Evolutionary conservation across 2,888 invertebrate genomes (phyloP).

Genomic region (Lycaena phlaeas): DNA sequence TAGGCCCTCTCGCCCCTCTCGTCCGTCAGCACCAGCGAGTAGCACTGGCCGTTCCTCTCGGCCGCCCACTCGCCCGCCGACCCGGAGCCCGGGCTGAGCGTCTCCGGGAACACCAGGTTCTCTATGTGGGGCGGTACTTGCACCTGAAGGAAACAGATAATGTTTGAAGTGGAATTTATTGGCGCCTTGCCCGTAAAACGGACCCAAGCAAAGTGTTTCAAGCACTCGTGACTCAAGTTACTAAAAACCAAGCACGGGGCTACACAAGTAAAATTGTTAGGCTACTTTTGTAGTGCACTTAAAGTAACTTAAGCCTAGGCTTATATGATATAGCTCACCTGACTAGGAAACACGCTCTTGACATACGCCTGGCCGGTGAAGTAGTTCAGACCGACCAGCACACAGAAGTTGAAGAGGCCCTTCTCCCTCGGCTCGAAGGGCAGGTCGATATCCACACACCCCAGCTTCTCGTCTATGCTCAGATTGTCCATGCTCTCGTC

Average conservation of each 20-base stretch:
- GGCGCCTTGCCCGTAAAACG: too few species aligned
- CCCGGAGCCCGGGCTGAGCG: conserved; percentile 64
- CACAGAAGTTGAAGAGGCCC: conserved; percentile 77
- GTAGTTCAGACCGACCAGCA: conserved; percentile 78
- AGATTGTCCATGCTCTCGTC: conserved; percentile 35
- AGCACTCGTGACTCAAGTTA: too few species aligned
- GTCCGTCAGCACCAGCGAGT: conserved; percentile 83
- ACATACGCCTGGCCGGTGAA: conserved; percentile 78
- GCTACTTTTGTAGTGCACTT: too few species aligned
- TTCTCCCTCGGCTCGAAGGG: conserved; percentile 49
- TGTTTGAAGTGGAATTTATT: too few species aligned
- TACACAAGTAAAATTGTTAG: too few species aligned
- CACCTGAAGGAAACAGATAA: too few species aligned
- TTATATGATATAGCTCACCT: conserved; percentile 57
- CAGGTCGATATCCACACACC: conserved; percentile 48
- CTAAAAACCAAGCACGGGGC: too few species aligned
- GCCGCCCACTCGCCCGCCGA: conserved; percentile 42
- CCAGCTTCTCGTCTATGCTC: conserved; percentile 55
- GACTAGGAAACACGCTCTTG: conserved; percentile 78
- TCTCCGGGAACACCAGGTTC: conserved; percentile 84
- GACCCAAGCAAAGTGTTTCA: too few species aligned
- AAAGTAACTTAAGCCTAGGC: too few species aligned
- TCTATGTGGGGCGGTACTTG: conserved; percentile 78
- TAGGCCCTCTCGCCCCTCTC: conserved; percentile 79
- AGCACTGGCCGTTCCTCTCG: conserved; percentile 68